Evolutionary conservation across 2,888 invertebrate species (phyloP).

Genomic region (Tineola bisselliella): DNA sequence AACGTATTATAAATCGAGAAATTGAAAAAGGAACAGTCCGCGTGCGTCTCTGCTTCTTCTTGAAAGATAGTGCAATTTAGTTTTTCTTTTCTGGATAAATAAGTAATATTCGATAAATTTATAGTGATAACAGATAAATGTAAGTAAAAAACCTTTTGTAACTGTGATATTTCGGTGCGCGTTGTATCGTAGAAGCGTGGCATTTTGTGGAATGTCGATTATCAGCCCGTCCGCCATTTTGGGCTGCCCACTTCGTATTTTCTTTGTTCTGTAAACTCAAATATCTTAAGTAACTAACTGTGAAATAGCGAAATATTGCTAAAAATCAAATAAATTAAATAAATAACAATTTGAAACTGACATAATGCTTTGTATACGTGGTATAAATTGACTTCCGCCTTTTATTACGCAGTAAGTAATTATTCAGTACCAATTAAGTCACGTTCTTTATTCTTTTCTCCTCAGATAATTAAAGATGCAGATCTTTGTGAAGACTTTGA

Average conservation of each 20-base stretch:
- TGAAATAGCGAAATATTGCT: not conserved
- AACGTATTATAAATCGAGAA: slow-evolving; percentile 2
- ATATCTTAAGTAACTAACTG: not conserved
- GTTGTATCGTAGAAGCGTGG: too few relatives aligned
- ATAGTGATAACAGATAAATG: not conserved
- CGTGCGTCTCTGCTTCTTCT: not conserved
- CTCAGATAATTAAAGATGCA: slow-evolving; percentile 39
- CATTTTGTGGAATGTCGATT: not conserved
- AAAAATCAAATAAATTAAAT: not conserved
- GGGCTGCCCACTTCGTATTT: not conserved
- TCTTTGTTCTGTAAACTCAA: not conserved
- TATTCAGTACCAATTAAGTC: not conserved
- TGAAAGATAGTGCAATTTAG: slow-evolving; percentile 6
- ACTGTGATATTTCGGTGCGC: too few relatives aligned
- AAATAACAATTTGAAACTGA: not conserved
- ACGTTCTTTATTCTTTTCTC: not conserved
- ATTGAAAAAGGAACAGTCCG: slow-evolving; percentile 8
- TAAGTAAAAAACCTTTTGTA: not conserved
- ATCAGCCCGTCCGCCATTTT: slow-evolving; percentile 1
- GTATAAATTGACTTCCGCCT: not conserved
- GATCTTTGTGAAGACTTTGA: slow-evolving; percentile 63
- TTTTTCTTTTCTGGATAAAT: not conserved
- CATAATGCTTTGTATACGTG: too few relatives aligned
- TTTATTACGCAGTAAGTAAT: not conserved
- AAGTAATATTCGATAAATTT: not conserved